These are phyloP conservation scores for Chrysina gloriosa DNA, from an alignment of 2,888 invertebrate genomes.

Conservation along the genomic window DNA sequence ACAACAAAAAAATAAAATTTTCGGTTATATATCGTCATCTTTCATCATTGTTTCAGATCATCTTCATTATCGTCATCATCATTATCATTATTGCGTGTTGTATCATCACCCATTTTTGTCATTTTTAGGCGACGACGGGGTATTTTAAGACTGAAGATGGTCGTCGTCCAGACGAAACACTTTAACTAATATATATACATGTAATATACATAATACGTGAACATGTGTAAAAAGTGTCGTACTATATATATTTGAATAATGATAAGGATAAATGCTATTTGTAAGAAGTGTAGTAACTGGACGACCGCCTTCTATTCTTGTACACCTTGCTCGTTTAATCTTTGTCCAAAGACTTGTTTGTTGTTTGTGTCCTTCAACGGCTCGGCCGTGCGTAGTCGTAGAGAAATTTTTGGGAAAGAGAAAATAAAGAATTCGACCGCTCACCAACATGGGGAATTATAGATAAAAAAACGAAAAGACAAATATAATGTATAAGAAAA, in stretches of 20 bases:
- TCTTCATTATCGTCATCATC: slow-evolving; percentile 47
- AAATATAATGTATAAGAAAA: slow-evolving; percentile 29
- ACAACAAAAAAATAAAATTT: slow-evolving; percentile 47
- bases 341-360: slow-evolving; percentile 58
- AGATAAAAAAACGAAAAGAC: not conserved
- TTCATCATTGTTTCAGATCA: slow-evolving; percentile 47
- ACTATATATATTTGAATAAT: slow-evolving; percentile 38
- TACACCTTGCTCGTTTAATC: slow-evolving; percentile 57
- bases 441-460: slow-evolving; percentile 26
- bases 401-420: not conserved
- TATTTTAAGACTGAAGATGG: slow-evolving; percentile 66
- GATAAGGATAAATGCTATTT: slow-evolving; percentile 12
- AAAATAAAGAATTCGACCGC: not conserved
- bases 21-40: slow-evolving; percentile 53
- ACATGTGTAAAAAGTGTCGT: slow-evolving; percentile 23
- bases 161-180: slow-evolving; percentile 47
- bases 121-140: slow-evolving; percentile 56
- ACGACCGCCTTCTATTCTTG: slow-evolving; percentile 56
- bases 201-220: slow-evolving; percentile 37
- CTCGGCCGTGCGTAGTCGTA: slow-evolving; percentile 24
- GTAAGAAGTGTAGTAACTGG: slow-evolving; percentile 28
- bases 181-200: slow-evolving; percentile 5
- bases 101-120: slow-evolving; percentile 51
- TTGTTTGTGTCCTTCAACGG: slow-evolving; percentile 59
- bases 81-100: slow-evolving; percentile 50